Conservation (phyloP, 2,113 vertebrate species). For the Theropithecus gelada region DNA sequence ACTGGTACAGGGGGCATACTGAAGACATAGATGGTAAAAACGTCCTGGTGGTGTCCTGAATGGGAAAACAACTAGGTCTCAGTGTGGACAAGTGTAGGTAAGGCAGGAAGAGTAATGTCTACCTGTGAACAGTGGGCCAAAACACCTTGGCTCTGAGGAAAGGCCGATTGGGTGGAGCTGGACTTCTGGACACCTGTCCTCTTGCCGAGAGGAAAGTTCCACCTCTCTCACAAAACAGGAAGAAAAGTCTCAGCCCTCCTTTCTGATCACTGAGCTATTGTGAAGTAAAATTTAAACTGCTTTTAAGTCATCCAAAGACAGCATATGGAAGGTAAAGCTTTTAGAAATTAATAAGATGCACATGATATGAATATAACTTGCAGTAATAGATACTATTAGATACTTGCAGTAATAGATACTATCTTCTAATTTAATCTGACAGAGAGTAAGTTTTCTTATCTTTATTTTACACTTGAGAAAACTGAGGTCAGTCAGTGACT, state of each 20-base stretch:
- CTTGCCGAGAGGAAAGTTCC: not conserved
- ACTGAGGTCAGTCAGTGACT: not conserved
- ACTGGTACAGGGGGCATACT: not conserved
- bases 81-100: not conserved
- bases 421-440: not conserved
- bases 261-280: not conserved
- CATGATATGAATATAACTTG: not conserved
- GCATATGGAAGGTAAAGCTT: not conserved
- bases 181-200: not conserved
- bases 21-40: not conserved
- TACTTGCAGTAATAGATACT: not conserved
- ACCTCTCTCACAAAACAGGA: not conserved
- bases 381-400: not conserved
- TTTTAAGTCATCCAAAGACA: not conserved
- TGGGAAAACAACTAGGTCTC: not conserved
- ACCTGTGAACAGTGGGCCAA: not conserved
- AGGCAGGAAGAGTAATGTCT: not conserved
- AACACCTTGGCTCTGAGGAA: not conserved
- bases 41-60: not conserved
- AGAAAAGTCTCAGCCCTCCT: not conserved
- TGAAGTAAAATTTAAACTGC: not conserved
- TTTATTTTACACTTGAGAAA: constrained; percentile 13
- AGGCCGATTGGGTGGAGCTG: not conserved
- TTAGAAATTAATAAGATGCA: not conserved
- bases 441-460: not conserved